Percentiles rank a stretch among this genome's conserved stretches.
Evolutionary conservation across 2,888 invertebrate genomes (phyloP).

Genomic region (Archips crataeganus): DNA sequence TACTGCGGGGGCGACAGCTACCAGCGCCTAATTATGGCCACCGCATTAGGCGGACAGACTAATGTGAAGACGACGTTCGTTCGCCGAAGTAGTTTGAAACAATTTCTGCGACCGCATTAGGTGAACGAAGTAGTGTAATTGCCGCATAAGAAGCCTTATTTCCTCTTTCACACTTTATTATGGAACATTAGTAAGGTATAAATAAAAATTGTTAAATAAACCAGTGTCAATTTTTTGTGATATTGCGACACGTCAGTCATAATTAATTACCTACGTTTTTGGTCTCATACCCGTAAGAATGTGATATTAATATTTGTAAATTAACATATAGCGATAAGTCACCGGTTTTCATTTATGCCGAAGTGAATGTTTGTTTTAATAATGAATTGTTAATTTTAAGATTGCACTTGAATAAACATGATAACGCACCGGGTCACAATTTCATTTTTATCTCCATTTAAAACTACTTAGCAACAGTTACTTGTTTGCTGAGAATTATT

Average conservation of each 20-base stretch:
- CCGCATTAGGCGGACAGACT: too few species aligned
- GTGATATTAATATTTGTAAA: constrained; percentile 38
- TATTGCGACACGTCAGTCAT: constrained; percentile 19
- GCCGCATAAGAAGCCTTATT: too few species aligned
- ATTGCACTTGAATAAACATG: constrained; percentile 66
- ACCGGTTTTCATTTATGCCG: constrained; percentile 56
- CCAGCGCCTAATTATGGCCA: too few species aligned
- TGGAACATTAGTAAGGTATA: too few species aligned
- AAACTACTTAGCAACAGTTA: not conserved
- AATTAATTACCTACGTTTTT: not conserved
- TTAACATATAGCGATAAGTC: constrained; percentile 21
- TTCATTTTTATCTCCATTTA: constrained; percentile 18
- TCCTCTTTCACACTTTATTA: too few species aligned
- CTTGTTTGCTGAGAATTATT: not conserved
- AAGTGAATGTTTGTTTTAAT: constrained; percentile 58
- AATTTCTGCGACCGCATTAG: too few species aligned
- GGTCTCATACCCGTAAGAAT: constrained; percentile 31
- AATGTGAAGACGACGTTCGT: too few species aligned
- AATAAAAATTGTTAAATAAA: not conserved
- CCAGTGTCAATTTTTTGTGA: constrained; percentile 26
- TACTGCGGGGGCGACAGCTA: too few species aligned
- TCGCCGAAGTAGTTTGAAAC: too few species aligned
- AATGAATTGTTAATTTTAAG: constrained; percentile 54
- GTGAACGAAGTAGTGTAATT: too few species aligned
- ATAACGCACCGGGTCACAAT: constrained; percentile 51